A percentile compares a stretch with the other conserved stretches of the same genome.
These are phyloP conservation scores for Galbula dea DNA, from an alignment of 2,113 vertebrate species.

Conservation along the genomic window DNA sequence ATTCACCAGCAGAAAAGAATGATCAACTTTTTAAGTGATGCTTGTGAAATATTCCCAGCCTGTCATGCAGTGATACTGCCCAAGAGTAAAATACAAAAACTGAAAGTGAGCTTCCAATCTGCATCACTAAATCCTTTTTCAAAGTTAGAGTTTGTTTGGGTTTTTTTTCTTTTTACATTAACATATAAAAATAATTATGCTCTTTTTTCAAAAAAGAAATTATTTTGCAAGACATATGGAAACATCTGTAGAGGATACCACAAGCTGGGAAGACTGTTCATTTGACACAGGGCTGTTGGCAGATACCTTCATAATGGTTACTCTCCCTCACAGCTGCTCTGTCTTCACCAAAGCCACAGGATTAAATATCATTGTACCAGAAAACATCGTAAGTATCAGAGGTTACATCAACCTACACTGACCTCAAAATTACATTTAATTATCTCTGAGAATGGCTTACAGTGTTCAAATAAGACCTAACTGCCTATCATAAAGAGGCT, in stretches of 20 bases:
- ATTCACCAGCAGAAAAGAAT: background rate
- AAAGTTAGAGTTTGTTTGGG: background rate
- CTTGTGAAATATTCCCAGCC: background rate
- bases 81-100: background rate
- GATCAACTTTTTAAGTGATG: background rate
- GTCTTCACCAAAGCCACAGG: background rate
- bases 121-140: background rate
- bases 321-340: background rate
- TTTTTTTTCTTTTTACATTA: background rate
- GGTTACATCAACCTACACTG: background rate
- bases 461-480: background rate
- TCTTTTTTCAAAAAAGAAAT: background rate
- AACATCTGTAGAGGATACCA: constrained; percentile 13
- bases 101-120: background rate
- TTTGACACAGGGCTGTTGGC: constrained; percentile 7
- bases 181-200: background rate
- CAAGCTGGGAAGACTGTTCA: background rate
- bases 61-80: background rate
- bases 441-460: background rate
- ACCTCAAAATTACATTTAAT: background rate
- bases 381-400: background rate
- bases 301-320: background rate
- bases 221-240: background rate
- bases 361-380: background rate
- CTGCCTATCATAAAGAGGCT: background rate